phyloP scores from a whole-genome alignment of 2,797 vertebrate genomes.

The Myiothlypis coronata region DNA sequence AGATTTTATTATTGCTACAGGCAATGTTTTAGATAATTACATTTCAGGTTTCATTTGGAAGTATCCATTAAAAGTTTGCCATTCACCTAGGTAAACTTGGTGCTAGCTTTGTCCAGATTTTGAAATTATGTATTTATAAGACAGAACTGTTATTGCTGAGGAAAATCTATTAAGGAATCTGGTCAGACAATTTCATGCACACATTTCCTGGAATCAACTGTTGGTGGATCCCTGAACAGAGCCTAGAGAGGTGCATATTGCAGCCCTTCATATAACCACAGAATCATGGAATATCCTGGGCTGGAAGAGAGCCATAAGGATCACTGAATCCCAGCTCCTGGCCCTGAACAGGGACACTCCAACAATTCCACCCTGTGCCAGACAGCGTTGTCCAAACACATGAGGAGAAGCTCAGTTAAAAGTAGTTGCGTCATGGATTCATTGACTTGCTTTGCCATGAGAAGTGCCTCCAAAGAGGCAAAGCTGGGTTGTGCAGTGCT shows the following conservation, averaged over 20 bases:
- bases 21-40: background rate
- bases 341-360: background rate
- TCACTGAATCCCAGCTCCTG: background rate
- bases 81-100: background rate
- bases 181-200: background rate
- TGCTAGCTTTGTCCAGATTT: background rate
- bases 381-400: rapidly evolving
- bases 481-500: background rate
- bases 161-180: background rate
- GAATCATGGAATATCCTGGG: background rate
- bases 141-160: background rate
- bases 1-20: background rate
- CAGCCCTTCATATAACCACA: background rate
- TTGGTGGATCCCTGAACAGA: background rate
- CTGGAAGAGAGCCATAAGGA: background rate
- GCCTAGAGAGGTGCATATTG: background rate
- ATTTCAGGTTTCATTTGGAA: background rate
- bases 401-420: rapidly evolving
- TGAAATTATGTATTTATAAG: background rate
- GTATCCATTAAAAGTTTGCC: background rate
- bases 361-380: background rate
- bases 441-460: background rate
- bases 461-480: background rate
- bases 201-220: background rate
- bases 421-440: background rate